Base-by-base conservation (phyloP, 2,888 invertebrate genomes). In the Malthinus seriepunctatus region DNA sequence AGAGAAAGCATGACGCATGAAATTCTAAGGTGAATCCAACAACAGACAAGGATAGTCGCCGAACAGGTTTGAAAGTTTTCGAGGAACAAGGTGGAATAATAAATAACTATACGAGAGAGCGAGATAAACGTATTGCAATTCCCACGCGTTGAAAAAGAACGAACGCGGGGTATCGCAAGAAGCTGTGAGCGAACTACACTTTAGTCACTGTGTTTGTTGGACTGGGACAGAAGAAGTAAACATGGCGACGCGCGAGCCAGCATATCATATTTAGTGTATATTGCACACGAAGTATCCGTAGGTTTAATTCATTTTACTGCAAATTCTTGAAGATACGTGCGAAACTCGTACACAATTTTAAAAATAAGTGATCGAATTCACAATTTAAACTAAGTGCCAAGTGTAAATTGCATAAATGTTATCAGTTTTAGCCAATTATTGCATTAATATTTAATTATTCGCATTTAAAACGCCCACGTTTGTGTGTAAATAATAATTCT, bases 201-300 rank as follows among this genome's bases (percentile, higher is more conserved):
- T 69, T 69, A 70, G 68, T 70, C 71, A 70, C 61, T 66, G 65
- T 66, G 63, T 66, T 60, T 65, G 74, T 65, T 69, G 63, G 68
- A 76, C 70, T 71, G 73, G 75, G 75, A 75, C 67, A 67, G 69
- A 73, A 68, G 69, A 71, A 76, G 76, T 77, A 79, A 78, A 78
- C 78, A 79, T 79, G 79, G 78, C 78, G 78, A 76, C 77, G 75
- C 73, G 74, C 73, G 74, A 77, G 77, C 77, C 75, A 76, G 74
- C 78, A 78, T 78, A 78, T 78, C 78, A 78, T 77, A 74, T 76
- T 77, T 76, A 74, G 74, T 73, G 69, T 74, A 69, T 72, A 69
- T 69, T 74, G 37, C 32, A 70, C 71, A 72, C 76, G 75, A 75
- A 76, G 75, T 75, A 74, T 75, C 63, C 65, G 50, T 57, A 63